Evolutionary conservation across 2,113 vertebrate species (phyloP).

Genomic region (Odocoileus hemionus): DNA sequence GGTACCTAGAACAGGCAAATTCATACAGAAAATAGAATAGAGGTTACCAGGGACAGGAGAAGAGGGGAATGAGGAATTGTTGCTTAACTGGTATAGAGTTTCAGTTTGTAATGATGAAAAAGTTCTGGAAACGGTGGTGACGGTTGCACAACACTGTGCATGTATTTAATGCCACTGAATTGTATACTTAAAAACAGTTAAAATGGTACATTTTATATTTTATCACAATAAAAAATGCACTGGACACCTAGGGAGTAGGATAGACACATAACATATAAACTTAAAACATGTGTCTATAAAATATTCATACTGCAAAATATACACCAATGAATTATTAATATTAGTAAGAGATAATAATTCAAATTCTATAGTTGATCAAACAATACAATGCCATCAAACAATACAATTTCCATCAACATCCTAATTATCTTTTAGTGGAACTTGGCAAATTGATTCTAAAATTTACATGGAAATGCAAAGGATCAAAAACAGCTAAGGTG

Average conservation of each 20-base stretch:
- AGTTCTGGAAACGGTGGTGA: not conserved
- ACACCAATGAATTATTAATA: not conserved
- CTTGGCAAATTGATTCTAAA: not conserved
- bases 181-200: not conserved
- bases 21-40: not conserved
- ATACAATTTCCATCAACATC: not conserved
- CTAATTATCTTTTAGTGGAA: not conserved
- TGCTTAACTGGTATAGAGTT: not conserved
- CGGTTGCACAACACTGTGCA: not conserved
- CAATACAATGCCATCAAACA: not conserved
- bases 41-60: not conserved
- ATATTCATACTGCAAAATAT: not conserved
- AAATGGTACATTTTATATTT: not conserved
- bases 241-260: not conserved
- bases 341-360: not conserved
- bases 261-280: not conserved
- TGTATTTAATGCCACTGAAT: not conserved
- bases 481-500: not conserved
- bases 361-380: not conserved
- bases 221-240: not conserved
- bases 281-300: not conserved
- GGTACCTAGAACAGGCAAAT: not conserved
- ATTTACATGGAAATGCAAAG: not conserved
- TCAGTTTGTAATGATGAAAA: not conserved
- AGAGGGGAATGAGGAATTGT: not conserved